phyloP scores from a whole-genome alignment of 1,140 invertebrate species.

The Trachymyrmex cornetzi region DNA sequence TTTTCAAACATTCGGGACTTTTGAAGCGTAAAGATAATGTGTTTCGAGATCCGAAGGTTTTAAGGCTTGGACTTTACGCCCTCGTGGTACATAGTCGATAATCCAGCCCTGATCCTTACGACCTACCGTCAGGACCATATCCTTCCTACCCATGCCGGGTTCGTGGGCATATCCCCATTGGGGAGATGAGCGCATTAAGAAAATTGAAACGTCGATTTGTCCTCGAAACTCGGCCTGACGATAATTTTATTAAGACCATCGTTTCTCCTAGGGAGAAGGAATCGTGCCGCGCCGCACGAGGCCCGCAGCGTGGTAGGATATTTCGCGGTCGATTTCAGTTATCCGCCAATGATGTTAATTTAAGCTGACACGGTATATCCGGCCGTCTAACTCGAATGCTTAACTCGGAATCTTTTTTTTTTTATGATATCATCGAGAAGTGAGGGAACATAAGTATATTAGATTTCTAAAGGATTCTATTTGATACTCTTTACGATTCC shows the following conservation, averaged over 20 bases:
- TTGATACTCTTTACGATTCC: neutral
- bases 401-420: conserved; percentile 35
- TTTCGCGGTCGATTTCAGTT: conserved; percentile 74
- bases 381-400: conserved; percentile 17
- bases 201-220: conserved; percentile 87
- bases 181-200: conserved; percentile 84
- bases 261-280: conserved; percentile 65
- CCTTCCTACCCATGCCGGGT: conserved; percentile 66
- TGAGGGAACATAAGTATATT: conserved; percentile 21
- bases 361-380: conserved; percentile 66
- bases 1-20: neutral
- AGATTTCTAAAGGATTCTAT: conserved; percentile 34
- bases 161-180: conserved; percentile 69
- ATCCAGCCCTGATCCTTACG: conserved; percentile 65
- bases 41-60: conserved; percentile 12
- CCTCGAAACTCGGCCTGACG: conserved; percentile 80
- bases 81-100: conserved; percentile 46
- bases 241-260: conserved; percentile 84
- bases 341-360: conserved; percentile 75
- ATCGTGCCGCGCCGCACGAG: conserved; percentile 33
- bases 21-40: conserved; percentile 15
- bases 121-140: conserved; percentile 55
- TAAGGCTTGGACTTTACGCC: conserved; percentile 20
- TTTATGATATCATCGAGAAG: conserved; percentile 43
- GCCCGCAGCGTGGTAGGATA: conserved; percentile 41